These are phyloP conservation scores for Canis aureus DNA, from an alignment of 2,113 vertebrate genomes.

Conservation along the genomic window DNA sequence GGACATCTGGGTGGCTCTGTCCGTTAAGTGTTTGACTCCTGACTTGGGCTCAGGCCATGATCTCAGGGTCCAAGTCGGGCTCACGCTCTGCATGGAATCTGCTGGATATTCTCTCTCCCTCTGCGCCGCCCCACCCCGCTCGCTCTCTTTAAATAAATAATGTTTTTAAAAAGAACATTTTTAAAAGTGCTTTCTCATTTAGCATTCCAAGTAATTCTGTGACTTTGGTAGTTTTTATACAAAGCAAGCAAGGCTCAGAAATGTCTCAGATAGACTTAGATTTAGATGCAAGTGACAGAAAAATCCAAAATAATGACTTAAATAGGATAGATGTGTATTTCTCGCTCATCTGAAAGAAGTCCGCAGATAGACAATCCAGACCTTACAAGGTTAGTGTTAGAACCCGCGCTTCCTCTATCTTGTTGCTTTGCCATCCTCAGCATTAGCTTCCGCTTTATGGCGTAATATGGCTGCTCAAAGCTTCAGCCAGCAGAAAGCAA, in stretches of 20 bases:
- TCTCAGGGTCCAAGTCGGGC: background rate
- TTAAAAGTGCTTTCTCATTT: background rate
- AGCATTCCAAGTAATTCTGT: background rate
- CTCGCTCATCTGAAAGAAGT: background rate
- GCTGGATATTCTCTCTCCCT: background rate
- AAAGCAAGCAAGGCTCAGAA: background rate
- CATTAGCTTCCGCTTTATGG: background rate
- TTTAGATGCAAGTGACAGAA: background rate
- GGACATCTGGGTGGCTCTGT: accelerated
- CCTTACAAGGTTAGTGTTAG: background rate
- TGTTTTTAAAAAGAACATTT: background rate
- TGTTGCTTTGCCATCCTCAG: background rate
- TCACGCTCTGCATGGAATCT: background rate
- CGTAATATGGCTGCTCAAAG: background rate
- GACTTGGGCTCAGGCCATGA: background rate
- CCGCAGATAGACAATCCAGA: no score
- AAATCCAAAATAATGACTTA: background rate
- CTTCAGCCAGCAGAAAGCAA: background rate
- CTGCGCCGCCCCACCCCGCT: background rate
- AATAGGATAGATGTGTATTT: background rate
- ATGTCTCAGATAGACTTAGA: background rate
- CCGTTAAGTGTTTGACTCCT: background rate
- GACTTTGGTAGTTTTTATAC: background rate
- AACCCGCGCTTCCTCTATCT: background rate
- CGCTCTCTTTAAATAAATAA: background rate